Evolutionary conservation across 2,113 vertebrate genomes (phyloP), one percentile per base, ranked within the genome.

Genomic region (Scomber scombrus): DNA sequence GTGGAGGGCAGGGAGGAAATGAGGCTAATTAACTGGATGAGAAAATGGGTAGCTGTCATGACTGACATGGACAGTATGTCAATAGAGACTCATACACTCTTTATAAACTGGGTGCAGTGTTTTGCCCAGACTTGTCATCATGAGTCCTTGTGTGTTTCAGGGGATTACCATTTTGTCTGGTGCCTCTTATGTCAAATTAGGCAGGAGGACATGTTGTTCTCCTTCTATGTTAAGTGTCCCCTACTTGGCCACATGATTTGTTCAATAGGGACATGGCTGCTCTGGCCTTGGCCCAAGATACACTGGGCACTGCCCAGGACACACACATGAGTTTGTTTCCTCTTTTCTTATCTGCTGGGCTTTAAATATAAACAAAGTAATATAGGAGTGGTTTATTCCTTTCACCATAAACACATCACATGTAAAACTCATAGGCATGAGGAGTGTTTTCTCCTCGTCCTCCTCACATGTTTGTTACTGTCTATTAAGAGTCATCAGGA

Each of bases 1-100:
- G 57, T 56, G 43, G 63, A 64, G 45, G 65, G 5, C 81, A 82
- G 60, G 45, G 46, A 80, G 88, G 85, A 90, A 92, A 88, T 84
- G 10, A 75, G 85, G 73, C 55, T 90, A 89, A 89, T 88, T 70
- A 87, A 76, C 49, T 66, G 46, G 21, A 62, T 49, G 31, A 76
- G 62, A 65, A 66, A 88, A 85, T 47, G 26, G 31, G 52, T 14
- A n/a, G 46, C 50, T 78, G 70, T 62, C 66, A 31, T 47, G 18
- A 15, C n/a, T 14, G 47, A 75, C 2, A 23, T 54, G 19, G 45
- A 19, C 54, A 56, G 18, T 15, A 11, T 26, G 52, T 88, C 76
- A 64, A 61, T 76, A 69, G 49, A 21, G 15, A 64, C 58, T 31
- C n/a, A 58, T 29, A 29, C 55, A 45, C 19, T 11, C 60, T 21